Base-by-base conservation (phyloP, 2,797 vertebrate species). In the Gallinago solitaria region DNA sequence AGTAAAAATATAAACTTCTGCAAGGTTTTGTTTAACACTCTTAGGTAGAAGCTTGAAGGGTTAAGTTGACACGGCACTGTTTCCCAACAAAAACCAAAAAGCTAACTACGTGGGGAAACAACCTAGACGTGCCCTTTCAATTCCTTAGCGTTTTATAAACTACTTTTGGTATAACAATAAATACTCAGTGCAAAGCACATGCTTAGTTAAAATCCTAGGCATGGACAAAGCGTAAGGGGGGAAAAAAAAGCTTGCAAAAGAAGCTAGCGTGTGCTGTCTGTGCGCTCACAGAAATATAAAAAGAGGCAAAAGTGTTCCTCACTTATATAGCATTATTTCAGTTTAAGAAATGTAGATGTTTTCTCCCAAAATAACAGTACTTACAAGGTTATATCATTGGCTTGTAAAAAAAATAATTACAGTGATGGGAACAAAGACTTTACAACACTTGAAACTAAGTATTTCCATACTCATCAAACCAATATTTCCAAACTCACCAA, bases 161-260 rank as follows among this genome's bases (percentile, higher is more conserved):
- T 4, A 20, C 89, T 88, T 75, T 74, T 59, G 76, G 70, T 33
- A 71, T 51, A 65, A 50, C 77, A 76, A 41, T 68, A 89, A 92
- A 87, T 76, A 79, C 21, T 75, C 48, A 23, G 80, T 86, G 94
- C 59, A 73, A 95, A 96, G 96, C 83, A 91, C 91, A 82, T 87
- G 95, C 93, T 91, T 24, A 70, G 35, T 65, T 91, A 59, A 79
- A 94, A 82, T 79, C 77, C 27, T 77, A 86, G 50, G 39, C 33
- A 24, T 41, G 57, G 73, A 27, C 70, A 65, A 83, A 57, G 24
- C 6, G 24, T 56, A 51, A 78, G 47, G 5, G 21, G 41, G 20
- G 3, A 37, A 24, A 24, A 30, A 68, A 61, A 89, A 63, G 56
- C 50, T 33, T 47, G 65, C 20, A 63, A 25, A 45, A 45, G 18